These are phyloP conservation scores for Lymantria monacha DNA, from an alignment of 2,888 invertebrate species.

Conservation along the genomic window DNA sequence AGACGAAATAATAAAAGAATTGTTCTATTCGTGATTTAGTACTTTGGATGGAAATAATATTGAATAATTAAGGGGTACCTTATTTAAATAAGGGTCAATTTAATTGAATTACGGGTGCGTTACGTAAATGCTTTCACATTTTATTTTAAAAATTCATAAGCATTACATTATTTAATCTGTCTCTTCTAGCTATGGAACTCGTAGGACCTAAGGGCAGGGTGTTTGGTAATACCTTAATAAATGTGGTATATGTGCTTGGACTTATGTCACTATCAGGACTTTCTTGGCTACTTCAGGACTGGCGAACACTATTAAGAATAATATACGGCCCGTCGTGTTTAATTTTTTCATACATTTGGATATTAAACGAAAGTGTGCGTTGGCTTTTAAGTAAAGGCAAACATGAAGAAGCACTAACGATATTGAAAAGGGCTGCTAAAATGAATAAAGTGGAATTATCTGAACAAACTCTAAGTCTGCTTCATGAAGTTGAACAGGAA, in stretches of 20 bases:
- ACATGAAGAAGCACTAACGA: slow-evolving; percentile 83
- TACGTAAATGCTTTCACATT: neutral
- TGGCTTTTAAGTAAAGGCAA: slow-evolving; percentile 89
- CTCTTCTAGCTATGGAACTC: slow-evolving; percentile 86
- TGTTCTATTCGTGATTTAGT: too few species aligned
- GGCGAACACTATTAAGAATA: slow-evolving; percentile 85
- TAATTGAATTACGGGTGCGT: neutral
- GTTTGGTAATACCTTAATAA: slow-evolving; percentile 87
- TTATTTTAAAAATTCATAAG: neutral
- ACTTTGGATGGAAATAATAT: too few species aligned
- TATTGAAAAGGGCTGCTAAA: slow-evolving; percentile 84
- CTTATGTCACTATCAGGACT: slow-evolving; percentile 85
- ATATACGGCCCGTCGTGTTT: slow-evolving; percentile 87
- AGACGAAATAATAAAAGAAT: too few species aligned
- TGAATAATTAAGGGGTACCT: too few species aligned
- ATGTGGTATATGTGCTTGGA: slow-evolving; percentile 87
- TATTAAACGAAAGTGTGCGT: slow-evolving; percentile 88
- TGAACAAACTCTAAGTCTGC: slow-evolving; percentile 61
- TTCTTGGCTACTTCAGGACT: slow-evolving; percentile 86
- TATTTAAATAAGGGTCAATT: neutral
- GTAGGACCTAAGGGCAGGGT: slow-evolving; percentile 89
- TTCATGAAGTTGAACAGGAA: slow-evolving; percentile 35
- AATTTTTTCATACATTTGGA: slow-evolving; percentile 85
- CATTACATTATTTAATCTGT: slow-evolving; percentile 30
- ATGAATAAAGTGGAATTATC: slow-evolving; percentile 81